Conservation (phyloP, 2,888 invertebrate genomes). For the Tipula helvola region DNA sequence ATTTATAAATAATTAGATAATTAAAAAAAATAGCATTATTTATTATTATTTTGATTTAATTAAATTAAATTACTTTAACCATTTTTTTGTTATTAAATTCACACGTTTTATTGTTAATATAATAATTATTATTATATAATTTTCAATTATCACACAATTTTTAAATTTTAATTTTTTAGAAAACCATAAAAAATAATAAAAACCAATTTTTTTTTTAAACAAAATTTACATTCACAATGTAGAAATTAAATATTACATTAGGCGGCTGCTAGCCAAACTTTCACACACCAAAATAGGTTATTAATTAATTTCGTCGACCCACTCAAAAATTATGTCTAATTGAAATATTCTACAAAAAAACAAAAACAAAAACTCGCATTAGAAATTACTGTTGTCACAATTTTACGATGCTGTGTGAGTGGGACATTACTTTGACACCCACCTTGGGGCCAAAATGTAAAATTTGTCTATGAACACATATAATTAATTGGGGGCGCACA, state of each 20-base stretch:
- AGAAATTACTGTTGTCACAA: too few species aligned
- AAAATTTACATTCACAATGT: background rate
- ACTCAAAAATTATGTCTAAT: background rate
- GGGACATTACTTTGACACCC: too few species aligned
- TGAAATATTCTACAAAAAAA: background rate
- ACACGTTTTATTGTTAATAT: background rate
- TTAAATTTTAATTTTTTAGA: background rate
- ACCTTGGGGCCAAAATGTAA: too few species aligned
- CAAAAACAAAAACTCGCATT: too few species aligned
- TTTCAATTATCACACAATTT: background rate
- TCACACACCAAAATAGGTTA: background rate
- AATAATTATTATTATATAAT: background rate
- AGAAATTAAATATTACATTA: background rate
- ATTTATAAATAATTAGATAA: background rate
- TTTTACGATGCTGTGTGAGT: too few species aligned
- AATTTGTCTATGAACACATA: too few species aligned
- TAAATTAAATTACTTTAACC: background rate
- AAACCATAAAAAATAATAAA: background rate
- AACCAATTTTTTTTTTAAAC: background rate
- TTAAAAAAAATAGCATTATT: background rate
- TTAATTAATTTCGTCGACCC: background rate
- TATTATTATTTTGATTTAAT: background rate
- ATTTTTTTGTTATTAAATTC: background rate
- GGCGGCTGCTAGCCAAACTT: background rate
- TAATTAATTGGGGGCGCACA: background rate